Percentiles rank a stretch among this genome's conserved stretches.
Conservation (phyloP, 2,888 invertebrate species). For the Cheilosia impressa region DNA sequence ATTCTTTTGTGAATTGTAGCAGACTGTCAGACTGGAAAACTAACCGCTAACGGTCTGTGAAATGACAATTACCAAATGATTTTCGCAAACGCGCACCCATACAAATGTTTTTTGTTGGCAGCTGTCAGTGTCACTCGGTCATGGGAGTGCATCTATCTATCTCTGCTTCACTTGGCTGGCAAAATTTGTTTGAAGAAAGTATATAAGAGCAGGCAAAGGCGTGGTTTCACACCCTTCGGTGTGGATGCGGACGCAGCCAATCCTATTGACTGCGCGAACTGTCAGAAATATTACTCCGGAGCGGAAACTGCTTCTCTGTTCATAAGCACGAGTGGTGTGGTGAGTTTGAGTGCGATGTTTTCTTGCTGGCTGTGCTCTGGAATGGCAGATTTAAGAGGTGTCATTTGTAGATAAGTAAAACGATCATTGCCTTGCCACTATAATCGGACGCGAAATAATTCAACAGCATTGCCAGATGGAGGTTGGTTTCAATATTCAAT, state of each 20-base stretch:
- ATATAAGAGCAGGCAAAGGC: constrained; percentile 41
- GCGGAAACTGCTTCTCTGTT: background rate
- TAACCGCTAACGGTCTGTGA: constrained; percentile 56
- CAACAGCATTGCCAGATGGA: constrained; percentile 51
- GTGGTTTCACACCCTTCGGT: constrained; percentile 44
- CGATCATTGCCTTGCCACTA: constrained; percentile 66
- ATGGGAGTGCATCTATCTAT: background rate
- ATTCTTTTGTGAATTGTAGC: background rate
- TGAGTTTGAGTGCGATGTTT: constrained; percentile 33
- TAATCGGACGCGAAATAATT: constrained; percentile 39
- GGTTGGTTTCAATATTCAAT: too few species aligned
- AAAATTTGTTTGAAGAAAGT: background rate
- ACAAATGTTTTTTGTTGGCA: background rate
- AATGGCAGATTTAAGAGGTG: constrained; percentile 72
- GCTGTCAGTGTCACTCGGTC: background rate
- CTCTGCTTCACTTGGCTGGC: constrained; percentile 3
- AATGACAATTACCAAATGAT: constrained; percentile 60
- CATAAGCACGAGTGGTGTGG: background rate
- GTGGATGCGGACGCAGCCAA: constrained; percentile 40
- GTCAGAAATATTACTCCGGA: constrained; percentile 33
- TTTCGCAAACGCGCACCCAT: constrained; percentile 23
- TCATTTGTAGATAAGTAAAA: constrained; percentile 69
- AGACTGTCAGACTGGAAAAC: constrained; percentile 31
- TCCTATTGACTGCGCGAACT: constrained; percentile 32
- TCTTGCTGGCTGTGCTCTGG: constrained; percentile 15